Evolutionary conservation across 2,797 vertebrate species (phyloP).

Genomic region (Eulemur mongoz): DNA sequence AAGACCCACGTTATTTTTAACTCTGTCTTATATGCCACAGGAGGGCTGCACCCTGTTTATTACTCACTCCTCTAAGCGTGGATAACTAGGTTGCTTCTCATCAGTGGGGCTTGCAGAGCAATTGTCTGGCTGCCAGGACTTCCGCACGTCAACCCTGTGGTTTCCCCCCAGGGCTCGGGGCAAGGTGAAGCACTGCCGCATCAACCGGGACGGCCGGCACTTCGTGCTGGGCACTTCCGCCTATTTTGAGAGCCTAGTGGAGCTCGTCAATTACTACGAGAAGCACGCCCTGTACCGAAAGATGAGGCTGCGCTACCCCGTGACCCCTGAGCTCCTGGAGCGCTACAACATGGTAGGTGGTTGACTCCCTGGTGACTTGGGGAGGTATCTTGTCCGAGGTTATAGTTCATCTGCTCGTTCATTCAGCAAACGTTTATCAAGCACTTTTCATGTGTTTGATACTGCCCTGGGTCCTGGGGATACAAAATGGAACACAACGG

Average conservation of each 20-base stretch:
- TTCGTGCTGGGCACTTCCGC: slow-evolving; percentile 95
- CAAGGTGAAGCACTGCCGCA: slow-evolving; percentile 97
- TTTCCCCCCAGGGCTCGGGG: slow-evolving; percentile 90
- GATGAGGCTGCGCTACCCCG: slow-evolving; percentile 96
- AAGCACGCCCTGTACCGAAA: slow-evolving; percentile 96
- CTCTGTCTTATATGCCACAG: not conserved
- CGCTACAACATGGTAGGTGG: slow-evolving; percentile 91
- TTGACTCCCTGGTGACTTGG: not conserved
- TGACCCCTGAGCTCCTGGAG: slow-evolving; percentile 93
- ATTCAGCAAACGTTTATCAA: fast-evolving
- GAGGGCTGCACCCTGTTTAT: not conserved
- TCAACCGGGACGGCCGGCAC: slow-evolving; percentile 91
- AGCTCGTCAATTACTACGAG: slow-evolving; percentile 94
- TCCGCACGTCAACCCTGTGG: not conserved
- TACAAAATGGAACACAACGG: not conserved
- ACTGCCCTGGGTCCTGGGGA: not conserved
- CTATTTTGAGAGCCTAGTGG: slow-evolving; percentile 96
- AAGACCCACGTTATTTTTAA: not conserved
- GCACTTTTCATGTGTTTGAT: fast-evolving
- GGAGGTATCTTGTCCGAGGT: not conserved
- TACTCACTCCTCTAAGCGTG: not conserved
- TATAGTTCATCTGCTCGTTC: not conserved
- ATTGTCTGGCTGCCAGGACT: fast-evolving
- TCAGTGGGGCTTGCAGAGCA: fast-evolving
- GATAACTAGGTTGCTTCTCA: not conserved